Percentiles rank a stretch among this genome's conserved stretches.
Evolutionary conservation across 2,888 invertebrate species (phyloP).

Genomic region (Noctua comes): DNA sequence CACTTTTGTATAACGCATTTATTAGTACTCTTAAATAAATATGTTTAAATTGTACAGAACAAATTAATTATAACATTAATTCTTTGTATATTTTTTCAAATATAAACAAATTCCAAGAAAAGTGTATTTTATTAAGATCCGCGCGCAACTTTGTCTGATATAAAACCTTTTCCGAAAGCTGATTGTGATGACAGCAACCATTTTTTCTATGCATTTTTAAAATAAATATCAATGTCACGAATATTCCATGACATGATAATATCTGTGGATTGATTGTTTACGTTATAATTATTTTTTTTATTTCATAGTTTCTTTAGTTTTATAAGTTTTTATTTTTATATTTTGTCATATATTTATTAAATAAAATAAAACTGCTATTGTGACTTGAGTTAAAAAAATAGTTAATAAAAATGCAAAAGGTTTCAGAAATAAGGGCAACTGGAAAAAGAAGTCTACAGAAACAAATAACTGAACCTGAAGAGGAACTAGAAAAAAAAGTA

Average conservation of each 20-base stretch:
- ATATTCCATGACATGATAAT: conserved; percentile 10
- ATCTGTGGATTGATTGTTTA: conserved; percentile 24
- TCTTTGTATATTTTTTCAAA: conserved; percentile 89
- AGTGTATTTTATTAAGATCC: conserved; percentile 26
- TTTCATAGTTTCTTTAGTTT: background rate
- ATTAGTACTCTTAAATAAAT: conserved; percentile 81
- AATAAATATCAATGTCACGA: background rate
- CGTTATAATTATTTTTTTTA: conserved; percentile 18
- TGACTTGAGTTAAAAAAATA: background rate
- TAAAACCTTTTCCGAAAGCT: background rate
- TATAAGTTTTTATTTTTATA: background rate
- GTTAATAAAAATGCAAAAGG: conserved; percentile 19
- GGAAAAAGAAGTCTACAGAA: background rate
- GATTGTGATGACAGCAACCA: background rate
- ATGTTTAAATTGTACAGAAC: conserved; percentile 86
- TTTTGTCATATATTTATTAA: conserved; percentile 10
- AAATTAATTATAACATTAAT: conserved; percentile 83
- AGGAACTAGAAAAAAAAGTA: background rate
- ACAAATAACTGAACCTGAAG: background rate
- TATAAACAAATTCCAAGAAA: conserved; percentile 82
- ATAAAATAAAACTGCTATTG: background rate
- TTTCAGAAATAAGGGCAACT: background rate
- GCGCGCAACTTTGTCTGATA: background rate
- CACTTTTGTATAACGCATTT: conserved; percentile 82
- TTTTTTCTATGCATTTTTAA: background rate